phyloP scores from a whole-genome alignment of 2,797 vertebrate species.

The Pantherophis vulpinus region DNA sequence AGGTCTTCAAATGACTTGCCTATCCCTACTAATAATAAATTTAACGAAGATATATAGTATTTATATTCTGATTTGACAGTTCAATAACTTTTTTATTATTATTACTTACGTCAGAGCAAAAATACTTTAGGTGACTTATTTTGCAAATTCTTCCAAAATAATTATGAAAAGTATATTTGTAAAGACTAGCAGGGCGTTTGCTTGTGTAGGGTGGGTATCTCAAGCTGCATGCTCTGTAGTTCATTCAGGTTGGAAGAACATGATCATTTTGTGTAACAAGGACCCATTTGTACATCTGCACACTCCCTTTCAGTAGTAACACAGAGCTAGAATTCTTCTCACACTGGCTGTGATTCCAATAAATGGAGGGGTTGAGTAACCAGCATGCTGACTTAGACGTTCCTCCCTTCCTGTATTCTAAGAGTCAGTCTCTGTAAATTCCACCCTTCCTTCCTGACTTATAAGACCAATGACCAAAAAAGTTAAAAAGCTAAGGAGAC shows the following conservation, averaged over 20 bases:
- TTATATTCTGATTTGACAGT: slow-evolving; percentile 51
- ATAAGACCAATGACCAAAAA: slow-evolving; percentile 64
- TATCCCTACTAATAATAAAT: neutral
- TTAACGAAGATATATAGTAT: neutral
- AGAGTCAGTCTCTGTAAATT: slow-evolving; percentile 74
- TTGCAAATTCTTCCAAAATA: slow-evolving; percentile 64
- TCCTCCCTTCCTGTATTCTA: slow-evolving; percentile 89
- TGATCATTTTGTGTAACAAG: slow-evolving; percentile 84
- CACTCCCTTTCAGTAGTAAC: slow-evolving; percentile 77
- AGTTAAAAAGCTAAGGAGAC: slow-evolving; percentile 51
- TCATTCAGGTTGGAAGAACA: slow-evolving; percentile 82
- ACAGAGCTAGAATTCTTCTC: slow-evolving; percentile 94
- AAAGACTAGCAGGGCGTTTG: slow-evolving; percentile 66
- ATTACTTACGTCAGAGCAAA: slow-evolving; percentile 29
- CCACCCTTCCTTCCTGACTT: slow-evolving; percentile 86
- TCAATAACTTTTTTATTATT: slow-evolving; percentile 51
- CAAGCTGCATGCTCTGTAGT: slow-evolving; percentile 72
- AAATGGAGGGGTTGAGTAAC: slow-evolving; percentile 89
- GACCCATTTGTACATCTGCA: slow-evolving; percentile 81
- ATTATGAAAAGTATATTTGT: slow-evolving; percentile 70
- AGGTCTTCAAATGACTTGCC: neutral
- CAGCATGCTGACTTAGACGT: slow-evolving; percentile 74
- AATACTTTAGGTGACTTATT: slow-evolving; percentile 56
- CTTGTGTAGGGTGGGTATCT: slow-evolving; percentile 67
- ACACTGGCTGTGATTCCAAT: slow-evolving; percentile 70